phyloP scores from a whole-genome alignment of 1,140 invertebrate genomes.

The Musca vetustissima region DNA sequence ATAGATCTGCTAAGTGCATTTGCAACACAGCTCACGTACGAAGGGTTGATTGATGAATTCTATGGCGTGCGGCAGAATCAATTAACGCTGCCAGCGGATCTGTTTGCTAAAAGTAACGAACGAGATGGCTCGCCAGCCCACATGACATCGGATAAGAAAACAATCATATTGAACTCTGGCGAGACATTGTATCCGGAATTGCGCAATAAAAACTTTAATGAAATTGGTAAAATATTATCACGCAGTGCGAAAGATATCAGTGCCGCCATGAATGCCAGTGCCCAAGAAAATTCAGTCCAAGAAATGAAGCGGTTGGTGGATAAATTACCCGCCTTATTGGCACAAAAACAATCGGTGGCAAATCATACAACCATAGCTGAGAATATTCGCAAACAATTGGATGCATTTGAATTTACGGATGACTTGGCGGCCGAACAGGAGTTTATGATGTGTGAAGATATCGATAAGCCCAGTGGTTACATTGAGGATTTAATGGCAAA shows the following conservation, averaged over 20 bases:
- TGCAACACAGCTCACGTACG: conserved; percentile 94
- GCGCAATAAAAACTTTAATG: conserved; percentile 92
- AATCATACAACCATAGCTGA: conserved; percentile 69
- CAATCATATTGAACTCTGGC: conserved; percentile 84
- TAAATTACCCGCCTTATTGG: conserved; percentile 83
- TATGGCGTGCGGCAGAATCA: conserved; percentile 66
- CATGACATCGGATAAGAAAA: conserved; percentile 69
- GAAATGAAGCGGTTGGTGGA: conserved; percentile 95
- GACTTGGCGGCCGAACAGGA: conserved; percentile 78
- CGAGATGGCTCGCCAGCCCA: neutral
- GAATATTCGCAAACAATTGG: conserved; percentile 64
- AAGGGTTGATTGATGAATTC: conserved; percentile 84
- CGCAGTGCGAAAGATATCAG: conserved; percentile 86
- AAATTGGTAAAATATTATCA: conserved; percentile 81
- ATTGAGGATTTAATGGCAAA: conserved; percentile 91
- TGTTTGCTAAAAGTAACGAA: conserved; percentile 62
- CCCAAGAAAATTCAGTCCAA: conserved; percentile 83
- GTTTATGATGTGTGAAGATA: conserved; percentile 86
- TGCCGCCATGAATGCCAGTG: conserved; percentile 81
- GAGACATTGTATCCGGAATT: conserved; percentile 89
- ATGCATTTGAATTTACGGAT: conserved; percentile 59
- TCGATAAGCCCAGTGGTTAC: conserved; percentile 82
- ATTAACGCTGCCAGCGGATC: conserved; percentile 81
- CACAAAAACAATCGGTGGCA: conserved; percentile 81
- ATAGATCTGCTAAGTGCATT: conserved; percentile 92